Percentiles rank a stretch among this genome's conserved stretches.
Evolutionary conservation across 2,797 vertebrate species (phyloP).

Genomic region (Tangara arthus): DNA sequence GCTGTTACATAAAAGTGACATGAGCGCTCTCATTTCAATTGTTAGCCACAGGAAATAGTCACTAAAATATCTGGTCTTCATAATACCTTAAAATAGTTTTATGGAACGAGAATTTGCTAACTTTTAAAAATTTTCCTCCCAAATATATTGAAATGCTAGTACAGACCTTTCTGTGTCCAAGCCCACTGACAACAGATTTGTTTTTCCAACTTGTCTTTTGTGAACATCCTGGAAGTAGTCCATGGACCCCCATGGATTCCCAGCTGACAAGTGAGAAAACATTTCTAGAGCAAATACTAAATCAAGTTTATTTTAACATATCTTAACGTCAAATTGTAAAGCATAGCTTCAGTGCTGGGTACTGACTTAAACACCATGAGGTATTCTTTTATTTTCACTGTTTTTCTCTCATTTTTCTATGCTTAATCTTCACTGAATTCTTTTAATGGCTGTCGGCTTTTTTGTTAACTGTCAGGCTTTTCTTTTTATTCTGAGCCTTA

Average conservation of each 20-base stretch:
- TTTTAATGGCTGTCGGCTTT: background rate
- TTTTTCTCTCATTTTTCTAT: background rate
- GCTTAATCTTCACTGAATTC: background rate
- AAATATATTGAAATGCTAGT: background rate
- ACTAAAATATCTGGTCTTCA: background rate
- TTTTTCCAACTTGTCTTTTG: conserved; percentile 24
- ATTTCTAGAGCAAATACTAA: background rate
- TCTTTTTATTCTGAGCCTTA: background rate
- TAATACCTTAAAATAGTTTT: background rate
- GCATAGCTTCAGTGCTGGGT: background rate
- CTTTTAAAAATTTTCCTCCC: background rate
- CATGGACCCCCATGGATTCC: background rate
- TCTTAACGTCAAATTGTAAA: background rate
- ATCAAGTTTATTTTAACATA: background rate
- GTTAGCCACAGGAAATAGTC: background rate
- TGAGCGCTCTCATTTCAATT: background rate
- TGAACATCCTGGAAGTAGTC: conserved; percentile 29
- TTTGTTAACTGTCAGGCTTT: background rate
- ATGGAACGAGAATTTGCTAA: background rate
- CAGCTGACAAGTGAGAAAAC: background rate
- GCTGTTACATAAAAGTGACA: conserved; percentile 14
- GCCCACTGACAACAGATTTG: background rate
- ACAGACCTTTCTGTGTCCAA: background rate
- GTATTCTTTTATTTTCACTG: background rate
- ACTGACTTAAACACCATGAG: background rate